A percentile compares a stretch with the other conserved stretches of the same genome.
Evolutionary conservation across 2,113 vertebrate species (phyloP).

Genomic region (Orthochromis malagaraziensis): DNA sequence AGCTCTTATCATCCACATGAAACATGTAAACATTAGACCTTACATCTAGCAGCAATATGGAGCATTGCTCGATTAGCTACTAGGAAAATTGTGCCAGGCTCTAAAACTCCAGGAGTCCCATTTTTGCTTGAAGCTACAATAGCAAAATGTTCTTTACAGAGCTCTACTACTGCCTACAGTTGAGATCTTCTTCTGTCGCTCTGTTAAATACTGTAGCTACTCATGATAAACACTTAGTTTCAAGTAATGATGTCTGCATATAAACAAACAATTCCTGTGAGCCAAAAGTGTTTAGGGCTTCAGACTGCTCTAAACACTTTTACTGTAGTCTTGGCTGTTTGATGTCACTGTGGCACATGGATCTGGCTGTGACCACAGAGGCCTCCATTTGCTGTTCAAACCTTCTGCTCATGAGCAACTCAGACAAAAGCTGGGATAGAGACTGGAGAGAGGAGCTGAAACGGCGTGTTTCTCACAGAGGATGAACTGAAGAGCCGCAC

Average conservation of each 20-base stretch:
- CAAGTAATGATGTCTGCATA: neutral
- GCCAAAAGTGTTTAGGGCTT: neutral
- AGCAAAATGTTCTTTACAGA: neutral
- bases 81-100: neutral
- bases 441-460: neutral
- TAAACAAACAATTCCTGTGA: neutral
- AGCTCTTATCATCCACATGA: neutral
- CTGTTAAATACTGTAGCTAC: neutral
- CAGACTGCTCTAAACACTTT: neutral
- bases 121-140: neutral
- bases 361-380: neutral
- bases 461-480: neutral
- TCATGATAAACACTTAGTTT: neutral
- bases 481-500: neutral
- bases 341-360: neutral
- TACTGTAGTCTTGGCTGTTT: neutral
- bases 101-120: neutral
- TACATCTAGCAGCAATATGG: neutral
- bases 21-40: neutral
- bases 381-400: neutral
- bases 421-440: rapidly evolving
- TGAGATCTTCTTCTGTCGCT: neutral
- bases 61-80: neutral
- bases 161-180: neutral
- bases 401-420: neutral